Base-by-base conservation (phyloP, 2,888 invertebrate genomes). In the Melikaiella ostensackeni region DNA sequence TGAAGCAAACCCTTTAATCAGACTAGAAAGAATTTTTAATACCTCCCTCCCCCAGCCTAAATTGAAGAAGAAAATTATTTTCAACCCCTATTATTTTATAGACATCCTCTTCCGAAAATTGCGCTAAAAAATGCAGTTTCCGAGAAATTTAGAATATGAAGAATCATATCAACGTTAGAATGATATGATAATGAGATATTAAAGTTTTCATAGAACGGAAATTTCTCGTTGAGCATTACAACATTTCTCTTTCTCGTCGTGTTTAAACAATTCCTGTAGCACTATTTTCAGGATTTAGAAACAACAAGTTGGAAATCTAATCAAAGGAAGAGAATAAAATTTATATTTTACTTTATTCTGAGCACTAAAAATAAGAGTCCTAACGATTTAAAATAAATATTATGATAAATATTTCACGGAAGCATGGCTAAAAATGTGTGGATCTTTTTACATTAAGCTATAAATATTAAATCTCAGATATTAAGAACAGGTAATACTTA, bases 101-200 rank as follows among this genome's bases (percentile, higher is more conserved):
- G 50, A 50, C 24, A 57, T 5, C 1, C 3, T 70, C 7, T 70
- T 27, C 30, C 16, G 66, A 24, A 70, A 4, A 46, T 70, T 70
- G 46, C 2, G 9, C 13, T 50, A 13, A 50, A 33, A 70, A 70
- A 50, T 46, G 70, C 27, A 66, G 19, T 21, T 46, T n/a, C 6
- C 19, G 5, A 19, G 30, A n/a, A 30, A 27, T 50, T 70, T 27
- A 27, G 16, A 7, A 27, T 27, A 27, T 13, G 59, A 21, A 50
- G 50, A 70, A 70, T 70, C 70, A 33, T 70, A 70, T 70, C 70
- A 55, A 30, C 19, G 50, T 70, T 30, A 50, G n/a, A 66, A 27
- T 66, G 66, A 66, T 66, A 66, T 27, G 66, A 64, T 16, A 42
- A 42, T 38, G 38, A 35, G 35, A 64, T 64, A 64, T 38, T 16